Percentiles rank a stretch among this genome's conserved stretches.
Conservation (phyloP, 2,888 invertebrate genomes). For the Drosophila koepferae region DNA sequence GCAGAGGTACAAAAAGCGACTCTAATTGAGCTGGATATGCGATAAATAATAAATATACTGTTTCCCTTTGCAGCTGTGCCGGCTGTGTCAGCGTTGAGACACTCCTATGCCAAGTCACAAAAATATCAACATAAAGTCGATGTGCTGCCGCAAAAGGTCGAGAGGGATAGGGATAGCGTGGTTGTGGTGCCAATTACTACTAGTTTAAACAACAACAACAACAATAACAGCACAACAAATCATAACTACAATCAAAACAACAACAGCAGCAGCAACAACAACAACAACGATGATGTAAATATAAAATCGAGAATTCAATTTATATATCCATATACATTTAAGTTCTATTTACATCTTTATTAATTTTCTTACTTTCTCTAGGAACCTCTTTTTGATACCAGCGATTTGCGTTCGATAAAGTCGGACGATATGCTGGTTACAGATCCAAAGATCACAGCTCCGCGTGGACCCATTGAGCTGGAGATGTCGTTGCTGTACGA, state of each 20-base stretch:
- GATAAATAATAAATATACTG: not conserved
- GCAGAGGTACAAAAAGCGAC: conserved; percentile 77
- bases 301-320: not conserved
- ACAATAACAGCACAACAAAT: conserved; percentile 84
- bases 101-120: conserved; percentile 88
- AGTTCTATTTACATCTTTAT: no score
- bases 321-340: no score
- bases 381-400: conserved; percentile 85
- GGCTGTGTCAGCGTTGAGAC: conserved; percentile 85
- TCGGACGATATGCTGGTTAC: conserved; percentile 85
- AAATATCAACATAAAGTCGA: conserved; percentile 75
- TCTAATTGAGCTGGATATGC: conserved; percentile 19
- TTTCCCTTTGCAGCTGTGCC: conserved; percentile 47
- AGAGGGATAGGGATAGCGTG: conserved; percentile 81
- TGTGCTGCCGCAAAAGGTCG: conserved; percentile 56
- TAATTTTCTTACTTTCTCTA: conserved; percentile 32
- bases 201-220: conserved; percentile 84
- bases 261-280: conserved; percentile 85
- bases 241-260: conserved; percentile 85
- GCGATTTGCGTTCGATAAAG: conserved; percentile 84
- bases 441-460: conserved; percentile 83
- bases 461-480: conserved; percentile 89
- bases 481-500: conserved; percentile 96
- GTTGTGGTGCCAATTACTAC: conserved; percentile 86
- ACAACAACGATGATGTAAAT: conserved; percentile 89